A percentile compares a stretch with the other conserved stretches of the same genome.
Conservation (phyloP, 2,797 vertebrate genomes). For the Heterohyrax brucei region DNA sequence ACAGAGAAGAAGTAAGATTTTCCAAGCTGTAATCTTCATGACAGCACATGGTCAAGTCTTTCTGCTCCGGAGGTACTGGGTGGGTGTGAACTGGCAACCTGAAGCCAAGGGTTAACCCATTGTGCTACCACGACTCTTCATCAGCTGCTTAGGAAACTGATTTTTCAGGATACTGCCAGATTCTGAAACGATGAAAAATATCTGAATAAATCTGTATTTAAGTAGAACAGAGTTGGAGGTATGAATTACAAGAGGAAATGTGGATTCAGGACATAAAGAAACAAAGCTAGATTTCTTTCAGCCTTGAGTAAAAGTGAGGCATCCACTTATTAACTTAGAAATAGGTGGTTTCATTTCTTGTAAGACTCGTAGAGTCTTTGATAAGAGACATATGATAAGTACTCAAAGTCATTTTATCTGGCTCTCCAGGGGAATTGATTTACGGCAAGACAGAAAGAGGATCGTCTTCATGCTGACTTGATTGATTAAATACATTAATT, state of each 20-base stretch:
- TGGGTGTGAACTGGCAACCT: not conserved
- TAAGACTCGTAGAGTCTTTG: not conserved
- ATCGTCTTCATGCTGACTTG: not conserved
- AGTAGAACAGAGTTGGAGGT: not conserved
- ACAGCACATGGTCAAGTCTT: too few species aligned
- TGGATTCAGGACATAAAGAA: not conserved
- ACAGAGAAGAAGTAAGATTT: not conserved
- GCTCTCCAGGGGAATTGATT: slow-evolving; percentile 42
- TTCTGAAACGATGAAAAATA: slow-evolving; percentile 39
- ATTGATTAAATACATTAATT: slow-evolving; percentile 66
- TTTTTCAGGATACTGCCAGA: not conserved
- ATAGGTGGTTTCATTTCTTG: not conserved
- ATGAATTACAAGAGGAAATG: not conserved
- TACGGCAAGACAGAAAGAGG: not conserved
- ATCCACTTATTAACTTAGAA: not conserved
- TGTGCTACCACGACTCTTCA: not conserved
- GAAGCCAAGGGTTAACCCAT: not conserved
- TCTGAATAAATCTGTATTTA: slow-evolving; percentile 33
- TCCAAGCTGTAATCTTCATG: too few species aligned
- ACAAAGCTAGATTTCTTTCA: not conserved
- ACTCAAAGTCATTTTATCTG: slow-evolving; percentile 45
- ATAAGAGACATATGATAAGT: not conserved
- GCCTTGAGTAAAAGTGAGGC: not conserved
- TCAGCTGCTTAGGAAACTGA: not conserved
- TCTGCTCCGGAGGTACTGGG: not conserved